Conservation (phyloP, 2,888 invertebrate species). For the Drosophila robusta region DNA sequence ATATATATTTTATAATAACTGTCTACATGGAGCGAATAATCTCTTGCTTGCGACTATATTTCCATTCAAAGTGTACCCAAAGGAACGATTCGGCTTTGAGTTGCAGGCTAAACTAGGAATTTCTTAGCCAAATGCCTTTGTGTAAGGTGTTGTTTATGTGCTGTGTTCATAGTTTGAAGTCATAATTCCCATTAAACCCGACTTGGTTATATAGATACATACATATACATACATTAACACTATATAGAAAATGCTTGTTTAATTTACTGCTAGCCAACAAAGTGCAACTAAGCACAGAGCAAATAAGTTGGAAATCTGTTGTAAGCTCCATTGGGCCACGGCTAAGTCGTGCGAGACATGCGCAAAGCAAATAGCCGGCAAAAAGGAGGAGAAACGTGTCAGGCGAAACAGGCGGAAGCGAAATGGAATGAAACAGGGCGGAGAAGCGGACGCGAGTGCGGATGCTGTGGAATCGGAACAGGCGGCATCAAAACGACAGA, state of each 20-base stretch:
- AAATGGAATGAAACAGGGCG: constrained; percentile 9
- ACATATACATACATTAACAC: not conserved
- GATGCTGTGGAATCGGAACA: constrained; percentile 37
- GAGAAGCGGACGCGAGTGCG: constrained; percentile 8
- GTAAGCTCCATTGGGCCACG: constrained; percentile 6
- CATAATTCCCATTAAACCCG: not conserved
- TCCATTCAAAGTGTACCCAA: no score
- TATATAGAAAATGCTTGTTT: constrained; percentile 3
- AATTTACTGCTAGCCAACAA: constrained; percentile 25
- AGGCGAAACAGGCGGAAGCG: constrained; percentile 4
- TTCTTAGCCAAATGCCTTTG: no score
- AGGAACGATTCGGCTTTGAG: no score
- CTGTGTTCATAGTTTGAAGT: not conserved
- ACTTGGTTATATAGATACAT: not conserved
- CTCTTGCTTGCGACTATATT: no score
- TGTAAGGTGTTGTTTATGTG: no score
- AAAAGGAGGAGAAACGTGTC: constrained; percentile 1
- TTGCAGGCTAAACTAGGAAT: no score
- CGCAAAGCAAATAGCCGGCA: constrained; percentile 43
- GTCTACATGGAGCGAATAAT: no score
- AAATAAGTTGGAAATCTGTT: constrained; percentile 31
- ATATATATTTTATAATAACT: no score
- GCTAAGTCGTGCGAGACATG: constrained; percentile 45
- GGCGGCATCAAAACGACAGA: constrained; percentile 21
- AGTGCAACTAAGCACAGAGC: constrained; percentile 27